phyloP scores from a whole-genome alignment of 2,888 invertebrate genomes.

The Caenorhabditis sp. region DNA sequence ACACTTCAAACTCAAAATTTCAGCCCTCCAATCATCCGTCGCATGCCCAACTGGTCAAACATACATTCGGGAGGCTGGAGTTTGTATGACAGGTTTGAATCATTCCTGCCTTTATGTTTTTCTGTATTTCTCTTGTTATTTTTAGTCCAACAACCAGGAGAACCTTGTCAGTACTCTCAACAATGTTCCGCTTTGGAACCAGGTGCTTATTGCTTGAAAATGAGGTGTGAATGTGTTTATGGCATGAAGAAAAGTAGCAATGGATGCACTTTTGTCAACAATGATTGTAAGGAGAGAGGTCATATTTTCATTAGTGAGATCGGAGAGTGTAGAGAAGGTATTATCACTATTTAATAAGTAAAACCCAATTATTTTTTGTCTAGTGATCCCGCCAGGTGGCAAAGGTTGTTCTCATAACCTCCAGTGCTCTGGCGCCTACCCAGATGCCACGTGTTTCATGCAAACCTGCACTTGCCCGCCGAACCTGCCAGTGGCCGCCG shows the following conservation, averaged over 20 bases:
- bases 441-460: conserved; percentile 73
- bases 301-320: conserved; percentile 82
- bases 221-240: conserved; percentile 80
- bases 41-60: conserved; percentile 80
- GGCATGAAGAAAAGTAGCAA: conserved; percentile 80
- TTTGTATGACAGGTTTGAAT: conserved; percentile 83
- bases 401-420: conserved; percentile 81
- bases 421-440: conserved; percentile 81
- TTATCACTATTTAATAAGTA: neutral
- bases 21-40: conserved; percentile 68
- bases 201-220: conserved; percentile 81
- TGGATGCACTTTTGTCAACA: conserved; percentile 82
- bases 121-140: too few species aligned
- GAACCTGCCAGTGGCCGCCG: conserved; percentile 79
- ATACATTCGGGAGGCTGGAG: conserved; percentile 82
- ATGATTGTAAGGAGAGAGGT: conserved; percentile 80
- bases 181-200: conserved; percentile 82
- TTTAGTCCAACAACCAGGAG: conserved; percentile 81
- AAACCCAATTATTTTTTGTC: conserved; percentile 55
- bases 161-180: conserved; percentile 83
- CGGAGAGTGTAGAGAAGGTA: conserved; percentile 82
- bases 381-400: conserved; percentile 82
- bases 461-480: conserved; percentile 81
- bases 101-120: too few species aligned
- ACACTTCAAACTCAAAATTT: too few species aligned